Evolutionary conservation across 1,140 invertebrate species (phyloP).

Genomic region (Microplitis mediator): DNA sequence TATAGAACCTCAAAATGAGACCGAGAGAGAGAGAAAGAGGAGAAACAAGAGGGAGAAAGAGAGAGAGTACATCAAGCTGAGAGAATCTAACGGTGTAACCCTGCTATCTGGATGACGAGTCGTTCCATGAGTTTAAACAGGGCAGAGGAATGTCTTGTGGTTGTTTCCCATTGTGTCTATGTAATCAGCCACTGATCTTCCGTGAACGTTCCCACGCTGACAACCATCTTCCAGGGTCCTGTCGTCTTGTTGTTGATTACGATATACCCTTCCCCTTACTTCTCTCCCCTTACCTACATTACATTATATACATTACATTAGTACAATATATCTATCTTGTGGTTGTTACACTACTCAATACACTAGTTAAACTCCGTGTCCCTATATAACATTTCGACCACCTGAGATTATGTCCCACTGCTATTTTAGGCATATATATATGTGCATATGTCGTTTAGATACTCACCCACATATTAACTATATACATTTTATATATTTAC

Average conservation of each 20-base stretch:
- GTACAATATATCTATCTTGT: not conserved
- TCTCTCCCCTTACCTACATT: constrained; percentile 27
- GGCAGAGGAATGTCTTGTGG: constrained; percentile 1
- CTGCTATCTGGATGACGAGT: constrained; percentile 32
- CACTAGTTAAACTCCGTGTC: too few species aligned
- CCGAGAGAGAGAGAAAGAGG: not conserved
- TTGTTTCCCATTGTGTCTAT: constrained; percentile 10
- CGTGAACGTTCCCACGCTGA: constrained; percentile 54
- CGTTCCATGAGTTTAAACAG: not conserved
- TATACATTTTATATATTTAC: too few species aligned
- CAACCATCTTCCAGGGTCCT: constrained; percentile 46
- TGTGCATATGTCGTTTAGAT: too few species aligned
- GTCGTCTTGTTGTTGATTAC: constrained; percentile 46
- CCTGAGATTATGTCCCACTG: too few species aligned
- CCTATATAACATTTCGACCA: too few species aligned
- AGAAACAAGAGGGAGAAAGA: too few species aligned
- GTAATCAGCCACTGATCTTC: constrained; percentile 45
- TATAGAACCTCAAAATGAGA: not conserved
- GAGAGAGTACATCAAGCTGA: not conserved
- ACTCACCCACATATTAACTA: too few species aligned
- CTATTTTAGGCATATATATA: too few species aligned
- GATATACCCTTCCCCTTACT: constrained; percentile 43
- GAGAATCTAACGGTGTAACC: constrained; percentile 31
- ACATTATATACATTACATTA: not conserved
- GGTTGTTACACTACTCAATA: too few species aligned